Percentiles rank a stretch among this genome's conserved stretches.
phyloP scores from a whole-genome alignment of 1,140 invertebrate genomes.

The Halesus radiatus region DNA sequence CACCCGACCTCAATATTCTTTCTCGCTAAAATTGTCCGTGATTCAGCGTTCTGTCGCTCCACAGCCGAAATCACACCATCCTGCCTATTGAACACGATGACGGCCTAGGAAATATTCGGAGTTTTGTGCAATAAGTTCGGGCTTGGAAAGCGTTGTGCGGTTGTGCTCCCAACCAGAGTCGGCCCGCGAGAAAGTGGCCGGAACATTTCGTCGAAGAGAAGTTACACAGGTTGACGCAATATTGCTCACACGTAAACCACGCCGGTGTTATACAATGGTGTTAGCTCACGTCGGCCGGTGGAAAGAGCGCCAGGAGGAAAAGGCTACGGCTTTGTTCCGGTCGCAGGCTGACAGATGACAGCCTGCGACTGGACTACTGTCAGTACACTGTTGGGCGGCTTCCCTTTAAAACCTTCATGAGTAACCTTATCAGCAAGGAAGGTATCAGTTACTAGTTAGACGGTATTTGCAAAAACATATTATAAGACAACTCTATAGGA shows the following conservation, averaged over 20 bases:
- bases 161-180: not conserved
- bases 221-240: constrained; percentile 27
- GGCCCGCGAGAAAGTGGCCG: constrained; percentile 31
- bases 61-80: not conserved
- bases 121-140: not conserved
- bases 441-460: no score
- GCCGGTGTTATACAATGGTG: constrained; percentile 20
- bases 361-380: no score
- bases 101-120: not conserved
- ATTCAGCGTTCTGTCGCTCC: not conserved
- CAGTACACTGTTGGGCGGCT: no score
- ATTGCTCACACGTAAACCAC: not conserved
- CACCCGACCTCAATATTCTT: constrained; percentile 21
- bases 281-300: not conserved
- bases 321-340: not conserved
- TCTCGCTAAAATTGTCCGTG: constrained; percentile 16
- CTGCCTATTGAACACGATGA: not conserved
- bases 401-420: no score
- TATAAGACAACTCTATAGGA: no score
- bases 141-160: not conserved
- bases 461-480: no score
- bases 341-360: not conserved
- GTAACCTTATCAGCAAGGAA: no score
- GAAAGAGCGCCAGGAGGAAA: not conserved
- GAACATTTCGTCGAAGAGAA: constrained; percentile 24